These are phyloP conservation scores for Pristionchus mayeri DNA, from an alignment of 2,888 invertebrate genomes.

Conservation along the genomic window DNA sequence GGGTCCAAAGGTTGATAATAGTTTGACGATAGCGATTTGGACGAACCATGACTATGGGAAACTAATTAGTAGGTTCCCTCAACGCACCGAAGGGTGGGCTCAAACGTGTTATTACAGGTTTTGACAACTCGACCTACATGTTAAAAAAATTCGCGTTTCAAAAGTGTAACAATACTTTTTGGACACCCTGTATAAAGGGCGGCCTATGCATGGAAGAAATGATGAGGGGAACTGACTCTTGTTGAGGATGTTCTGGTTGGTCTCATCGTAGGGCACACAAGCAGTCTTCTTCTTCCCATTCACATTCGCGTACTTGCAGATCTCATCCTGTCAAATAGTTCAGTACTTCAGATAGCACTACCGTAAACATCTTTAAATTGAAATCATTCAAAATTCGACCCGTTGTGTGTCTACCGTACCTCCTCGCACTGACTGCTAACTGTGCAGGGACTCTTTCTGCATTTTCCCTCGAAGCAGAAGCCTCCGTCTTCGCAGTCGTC, in stretches of 20 bases:
- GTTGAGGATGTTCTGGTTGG: conserved; percentile 45
- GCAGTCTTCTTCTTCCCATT: conserved; percentile 64
- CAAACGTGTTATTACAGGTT: too few species aligned
- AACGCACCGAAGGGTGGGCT: too few species aligned
- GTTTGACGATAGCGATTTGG: too few species aligned
- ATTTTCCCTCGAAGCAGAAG: conserved; percentile 46
- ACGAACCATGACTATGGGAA: too few species aligned
- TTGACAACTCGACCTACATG: too few species aligned
- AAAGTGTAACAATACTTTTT: too few species aligned
- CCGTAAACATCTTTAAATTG: background rate
- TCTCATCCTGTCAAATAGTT: conserved; percentile 60
- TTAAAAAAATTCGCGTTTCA: too few species aligned
- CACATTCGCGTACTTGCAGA: conserved; percentile 67
- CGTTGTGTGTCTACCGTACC: conserved; percentile 16
- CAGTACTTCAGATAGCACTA: background rate
- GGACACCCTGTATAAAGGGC: too few species aligned
- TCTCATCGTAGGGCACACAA: conserved; percentile 61
- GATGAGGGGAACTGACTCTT: conserved; percentile 10
- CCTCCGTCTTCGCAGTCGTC: conserved; percentile 29
- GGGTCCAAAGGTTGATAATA: too few species aligned
- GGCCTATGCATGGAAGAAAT: too few species aligned
- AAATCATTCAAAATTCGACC: background rate
- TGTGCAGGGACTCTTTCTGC: conserved; percentile 30
- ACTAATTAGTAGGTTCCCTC: too few species aligned
- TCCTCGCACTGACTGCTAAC: conserved; percentile 49